Conservation (phyloP, 2,888 invertebrate species). For the Andrena flavipes region DNA sequence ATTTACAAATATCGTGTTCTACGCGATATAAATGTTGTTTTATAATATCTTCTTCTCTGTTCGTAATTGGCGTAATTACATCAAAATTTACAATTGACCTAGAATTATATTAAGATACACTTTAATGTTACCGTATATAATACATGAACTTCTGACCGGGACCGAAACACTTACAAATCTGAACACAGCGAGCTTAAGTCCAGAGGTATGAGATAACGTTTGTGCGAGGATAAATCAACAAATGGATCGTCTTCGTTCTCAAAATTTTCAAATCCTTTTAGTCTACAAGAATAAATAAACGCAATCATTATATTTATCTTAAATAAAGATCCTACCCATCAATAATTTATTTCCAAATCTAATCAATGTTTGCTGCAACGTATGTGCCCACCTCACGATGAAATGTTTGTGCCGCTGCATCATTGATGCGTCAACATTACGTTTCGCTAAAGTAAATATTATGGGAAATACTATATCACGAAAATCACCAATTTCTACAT, state of each 20-base stretch:
- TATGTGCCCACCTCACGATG: constrained; percentile 72
- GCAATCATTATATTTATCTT: neutral
- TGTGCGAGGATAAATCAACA: constrained; percentile 73
- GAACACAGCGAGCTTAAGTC: constrained; percentile 74
- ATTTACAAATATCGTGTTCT: constrained; percentile 27
- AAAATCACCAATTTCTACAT: constrained; percentile 73
- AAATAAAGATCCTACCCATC: neutral
- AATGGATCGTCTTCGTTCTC: constrained; percentile 75
- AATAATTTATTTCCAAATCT: neutral
- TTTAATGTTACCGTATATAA: neutral
- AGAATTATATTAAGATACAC: neutral
- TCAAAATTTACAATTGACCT: constrained; percentile 1
- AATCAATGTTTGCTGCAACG: constrained; percentile 1
- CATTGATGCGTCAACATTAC: constrained; percentile 58
- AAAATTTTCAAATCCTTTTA: constrained; percentile 71
- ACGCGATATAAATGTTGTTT: constrained; percentile 1
- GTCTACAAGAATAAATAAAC: constrained; percentile 57
- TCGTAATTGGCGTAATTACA: neutral
- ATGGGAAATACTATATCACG: constrained; percentile 74
- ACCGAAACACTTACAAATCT: constrained; percentile 72
- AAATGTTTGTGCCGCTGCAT: constrained; percentile 74
- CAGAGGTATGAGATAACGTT: constrained; percentile 76
- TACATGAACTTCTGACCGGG: too few species aligned
- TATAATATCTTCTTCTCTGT: neutral
- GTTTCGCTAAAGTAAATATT: constrained; percentile 74